phyloP scores from a whole-genome alignment of 1,140 invertebrate species.

The Drosophila sp. region DNA sequence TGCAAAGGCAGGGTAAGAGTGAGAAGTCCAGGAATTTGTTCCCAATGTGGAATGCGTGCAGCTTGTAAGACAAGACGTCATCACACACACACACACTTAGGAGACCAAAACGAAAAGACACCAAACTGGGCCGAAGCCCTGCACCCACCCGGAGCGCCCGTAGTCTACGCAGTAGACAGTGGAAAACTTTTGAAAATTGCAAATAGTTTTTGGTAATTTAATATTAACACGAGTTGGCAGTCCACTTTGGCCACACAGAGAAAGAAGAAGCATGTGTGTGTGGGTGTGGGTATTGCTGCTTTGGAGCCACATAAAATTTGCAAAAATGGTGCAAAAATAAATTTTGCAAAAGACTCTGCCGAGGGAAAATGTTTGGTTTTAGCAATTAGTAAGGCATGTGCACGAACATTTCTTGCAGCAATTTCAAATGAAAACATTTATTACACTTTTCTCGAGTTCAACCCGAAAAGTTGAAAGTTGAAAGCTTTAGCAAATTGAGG shows the following conservation, averaged over 20 bases:
- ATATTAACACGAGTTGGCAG: slow-evolving; percentile 62
- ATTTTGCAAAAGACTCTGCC: slow-evolving; percentile 42
- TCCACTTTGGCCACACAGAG: slow-evolving; percentile 32
- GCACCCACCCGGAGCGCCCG: neutral
- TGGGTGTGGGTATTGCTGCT: slow-evolving; percentile 40
- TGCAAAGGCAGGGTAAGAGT: no score
- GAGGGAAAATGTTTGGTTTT: slow-evolving; percentile 47
- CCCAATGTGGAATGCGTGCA: slow-evolving; percentile 62
- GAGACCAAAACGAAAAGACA: neutral
- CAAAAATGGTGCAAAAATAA: slow-evolving; percentile 37
- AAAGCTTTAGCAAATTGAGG: neutral
- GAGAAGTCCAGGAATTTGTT: slow-evolving; percentile 52
- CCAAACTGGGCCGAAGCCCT: slow-evolving; percentile 15
- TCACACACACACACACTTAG: slow-evolving; percentile 10
- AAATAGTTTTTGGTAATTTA: slow-evolving; percentile 69
- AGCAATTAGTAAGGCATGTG: slow-evolving; percentile 54
- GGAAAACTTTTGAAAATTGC: slow-evolving; percentile 60
- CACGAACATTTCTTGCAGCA: slow-evolving; percentile 29
- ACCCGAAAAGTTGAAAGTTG: neutral
- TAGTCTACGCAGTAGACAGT: slow-evolving; percentile 38
- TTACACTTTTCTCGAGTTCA: slow-evolving; percentile 10
- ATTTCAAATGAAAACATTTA: slow-evolving; percentile 30
- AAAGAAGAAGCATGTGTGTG: neutral
- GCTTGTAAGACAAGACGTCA: slow-evolving; percentile 68
- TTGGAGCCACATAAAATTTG: slow-evolving; percentile 34